These are phyloP conservation scores for Psix sp. DNA, from an alignment of 1,140 invertebrate species.

Conservation along the genomic window DNA sequence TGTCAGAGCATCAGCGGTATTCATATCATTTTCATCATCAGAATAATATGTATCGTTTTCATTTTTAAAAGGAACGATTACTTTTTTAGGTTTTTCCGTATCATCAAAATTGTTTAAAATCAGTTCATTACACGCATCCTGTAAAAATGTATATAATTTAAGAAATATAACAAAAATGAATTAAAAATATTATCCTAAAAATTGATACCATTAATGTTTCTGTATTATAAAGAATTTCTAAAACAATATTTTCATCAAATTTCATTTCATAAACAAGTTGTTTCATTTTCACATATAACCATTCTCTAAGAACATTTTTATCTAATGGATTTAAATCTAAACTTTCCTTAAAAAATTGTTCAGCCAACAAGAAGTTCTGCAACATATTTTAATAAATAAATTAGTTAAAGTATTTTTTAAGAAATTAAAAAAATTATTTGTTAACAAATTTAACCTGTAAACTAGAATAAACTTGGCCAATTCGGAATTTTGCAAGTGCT, in stretches of 20 bases:
- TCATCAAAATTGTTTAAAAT: background rate
- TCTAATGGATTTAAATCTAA: slow-evolving; percentile 14
- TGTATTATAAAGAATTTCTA: slow-evolving; percentile 11
- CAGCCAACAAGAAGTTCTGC: slow-evolving; percentile 22
- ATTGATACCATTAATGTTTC: slow-evolving; percentile 9
- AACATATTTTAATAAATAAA: slow-evolving; percentile 12
- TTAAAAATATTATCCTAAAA: slow-evolving; percentile 5
- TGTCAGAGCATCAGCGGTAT: slow-evolving; percentile 9
- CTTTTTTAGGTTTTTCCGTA: background rate
- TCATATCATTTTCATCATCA: slow-evolving; percentile 20
- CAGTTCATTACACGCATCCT: slow-evolving; percentile 28
- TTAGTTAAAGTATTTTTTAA: background rate
- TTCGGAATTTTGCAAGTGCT: slow-evolving; percentile 15
- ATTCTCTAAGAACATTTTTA: slow-evolving; percentile 27
- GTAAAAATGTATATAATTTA: background rate
- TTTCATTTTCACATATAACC: slow-evolving; percentile 15
- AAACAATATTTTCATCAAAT: slow-evolving; percentile 7
- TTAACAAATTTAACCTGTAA: slow-evolving; percentile 9
- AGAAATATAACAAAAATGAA: slow-evolving; percentile 8
- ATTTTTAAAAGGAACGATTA: slow-evolving; percentile 7
- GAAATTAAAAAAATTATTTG: background rate
- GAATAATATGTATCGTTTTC: slow-evolving; percentile 22
- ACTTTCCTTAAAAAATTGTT: slow-evolving; percentile 27
- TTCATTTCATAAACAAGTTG: slow-evolving; percentile 29
- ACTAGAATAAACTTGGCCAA: slow-evolving; percentile 6